phyloP scores from a whole-genome alignment of 2,888 invertebrate species.

The Drosophila peninsularis region DNA sequence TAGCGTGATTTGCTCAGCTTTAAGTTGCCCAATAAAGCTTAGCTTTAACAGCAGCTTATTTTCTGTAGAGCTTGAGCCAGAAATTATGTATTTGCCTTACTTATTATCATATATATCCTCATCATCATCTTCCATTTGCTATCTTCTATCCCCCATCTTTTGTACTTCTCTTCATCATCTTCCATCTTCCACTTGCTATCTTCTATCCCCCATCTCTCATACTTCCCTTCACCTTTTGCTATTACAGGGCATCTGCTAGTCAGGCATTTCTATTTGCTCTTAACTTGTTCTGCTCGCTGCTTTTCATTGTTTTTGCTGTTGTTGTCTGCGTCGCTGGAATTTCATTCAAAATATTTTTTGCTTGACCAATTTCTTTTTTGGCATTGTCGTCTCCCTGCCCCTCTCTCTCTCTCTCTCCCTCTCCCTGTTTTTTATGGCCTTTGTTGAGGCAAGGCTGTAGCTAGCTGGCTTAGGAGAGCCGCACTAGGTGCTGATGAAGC shows the following conservation, averaged over 20 bases:
- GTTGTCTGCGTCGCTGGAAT: constrained; percentile 66
- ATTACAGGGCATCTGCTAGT: constrained; percentile 27
- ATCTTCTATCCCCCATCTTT: neutral
- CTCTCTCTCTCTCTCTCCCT: constrained; percentile 12
- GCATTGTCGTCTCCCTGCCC: constrained; percentile 44
- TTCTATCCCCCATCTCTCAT: neutral
- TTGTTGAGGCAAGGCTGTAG: constrained; percentile 58
- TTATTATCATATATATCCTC: too few species aligned
- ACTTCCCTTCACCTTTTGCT: neutral
- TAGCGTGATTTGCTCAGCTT: too few species aligned
- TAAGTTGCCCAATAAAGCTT: neutral
- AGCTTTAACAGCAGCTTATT: neutral
- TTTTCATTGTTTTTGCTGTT: constrained; percentile 16
- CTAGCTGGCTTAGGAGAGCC: neutral
- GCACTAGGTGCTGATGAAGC: constrained; percentile 57
- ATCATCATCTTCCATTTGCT: too few species aligned
- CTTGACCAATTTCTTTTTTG: constrained; percentile 74
- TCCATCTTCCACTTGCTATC: neutral
- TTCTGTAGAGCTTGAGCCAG: too few species aligned
- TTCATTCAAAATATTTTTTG: constrained; percentile 73
- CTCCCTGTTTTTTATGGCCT: constrained; percentile 33
- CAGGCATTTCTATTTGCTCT: neutral
- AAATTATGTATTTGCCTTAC: too few species aligned
- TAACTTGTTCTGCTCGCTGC: constrained; percentile 37
- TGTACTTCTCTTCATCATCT: neutral